Percentiles rank a stretch among this genome's conserved stretches.
Conservation (phyloP, 2,797 vertebrate species). For the Poeciliopsis infans region DNA sequence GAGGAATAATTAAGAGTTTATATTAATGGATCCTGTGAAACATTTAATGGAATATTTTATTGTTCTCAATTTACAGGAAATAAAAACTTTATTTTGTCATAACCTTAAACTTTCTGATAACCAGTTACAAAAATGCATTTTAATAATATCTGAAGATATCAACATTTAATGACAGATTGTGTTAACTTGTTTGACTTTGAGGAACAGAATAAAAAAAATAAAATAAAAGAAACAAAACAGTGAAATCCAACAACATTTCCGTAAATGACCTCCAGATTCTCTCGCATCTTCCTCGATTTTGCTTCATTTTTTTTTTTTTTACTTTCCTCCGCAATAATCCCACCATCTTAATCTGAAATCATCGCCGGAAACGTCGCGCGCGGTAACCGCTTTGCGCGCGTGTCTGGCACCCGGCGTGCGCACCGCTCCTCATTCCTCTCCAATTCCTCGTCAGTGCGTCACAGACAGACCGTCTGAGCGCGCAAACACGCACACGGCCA, state of each 20-base stretch:
- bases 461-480: conserved; percentile 52
- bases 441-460: conserved; percentile 58
- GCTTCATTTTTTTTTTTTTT: background rate
- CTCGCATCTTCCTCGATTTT: background rate
- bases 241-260: background rate
- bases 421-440: conserved; percentile 57
- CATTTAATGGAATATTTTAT: background rate
- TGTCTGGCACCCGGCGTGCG: conserved; percentile 46
- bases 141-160: background rate
- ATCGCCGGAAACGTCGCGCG: conserved; percentile 7
- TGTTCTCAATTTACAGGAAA: background rate
- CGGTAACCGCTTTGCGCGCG: conserved; percentile 24
- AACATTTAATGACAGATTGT: background rate
- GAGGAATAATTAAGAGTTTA: background rate
- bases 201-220: background rate
- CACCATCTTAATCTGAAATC: conserved; percentile 55
- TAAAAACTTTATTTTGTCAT: background rate
- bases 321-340: background rate
- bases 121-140: background rate
- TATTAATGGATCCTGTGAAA: background rate
- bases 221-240: background rate
- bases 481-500: conserved; percentile 24
- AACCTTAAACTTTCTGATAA: background rate
- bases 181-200: background rate
- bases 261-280: background rate